These are phyloP conservation scores for Pterocles gutturalis DNA, from an alignment of 2,113 vertebrate genomes.

Conservation along the genomic window DNA sequence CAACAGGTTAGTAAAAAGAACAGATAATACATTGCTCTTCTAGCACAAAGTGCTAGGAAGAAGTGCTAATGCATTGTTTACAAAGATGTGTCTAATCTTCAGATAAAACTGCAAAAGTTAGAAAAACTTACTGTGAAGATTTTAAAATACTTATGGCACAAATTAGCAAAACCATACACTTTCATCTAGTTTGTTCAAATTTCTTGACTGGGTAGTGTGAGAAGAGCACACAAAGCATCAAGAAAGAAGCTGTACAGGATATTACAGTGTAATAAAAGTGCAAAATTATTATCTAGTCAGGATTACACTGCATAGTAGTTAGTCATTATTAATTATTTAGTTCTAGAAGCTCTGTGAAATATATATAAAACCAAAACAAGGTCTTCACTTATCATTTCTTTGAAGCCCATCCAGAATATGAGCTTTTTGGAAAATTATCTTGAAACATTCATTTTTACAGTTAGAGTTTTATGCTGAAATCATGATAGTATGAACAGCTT, in stretches of 20 bases:
- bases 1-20: not conserved
- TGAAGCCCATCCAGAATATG: not conserved
- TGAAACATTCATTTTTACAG: not conserved
- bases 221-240: not conserved
- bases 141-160: not conserved
- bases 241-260: not conserved
- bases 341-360: not conserved
- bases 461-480: not conserved
- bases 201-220: not conserved
- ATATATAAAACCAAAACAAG: not conserved
- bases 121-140: not conserved
- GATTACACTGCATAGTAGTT: not conserved
- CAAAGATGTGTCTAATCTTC: not conserved
- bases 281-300: not conserved
- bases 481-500: not conserved
- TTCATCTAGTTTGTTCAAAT: not conserved
- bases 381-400: not conserved
- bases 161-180: not conserved
- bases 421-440: not conserved
- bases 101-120: not conserved
- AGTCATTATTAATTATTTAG: not conserved
- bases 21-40: not conserved
- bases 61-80: not conserved
- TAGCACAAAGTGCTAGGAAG: not conserved
- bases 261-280: conserved; percentile 22